Percentiles rank a stretch among this genome's conserved stretches.
Conservation (phyloP, 2,888 invertebrate genomes). For the Drosophila anomelani region DNA sequence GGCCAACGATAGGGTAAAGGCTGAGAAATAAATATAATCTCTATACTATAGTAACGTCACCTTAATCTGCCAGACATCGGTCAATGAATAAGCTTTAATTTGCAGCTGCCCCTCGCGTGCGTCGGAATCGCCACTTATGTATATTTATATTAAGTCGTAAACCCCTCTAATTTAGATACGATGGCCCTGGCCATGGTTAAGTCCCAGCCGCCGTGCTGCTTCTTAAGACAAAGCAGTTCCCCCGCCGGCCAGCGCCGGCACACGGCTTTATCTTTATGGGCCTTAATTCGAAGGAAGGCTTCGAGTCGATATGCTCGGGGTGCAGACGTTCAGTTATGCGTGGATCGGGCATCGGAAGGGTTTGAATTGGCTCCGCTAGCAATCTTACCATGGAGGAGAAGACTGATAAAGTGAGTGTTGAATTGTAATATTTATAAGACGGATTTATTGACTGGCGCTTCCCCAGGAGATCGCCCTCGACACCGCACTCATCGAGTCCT, state of each 20-base stretch:
- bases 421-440: conserved; percentile 1
- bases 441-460: conserved; percentile 4
- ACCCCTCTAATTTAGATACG: conserved; percentile 36
- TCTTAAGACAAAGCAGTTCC: conserved; percentile 36
- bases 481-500: conserved; percentile 15
- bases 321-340: conserved; percentile 40
- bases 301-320: conserved; percentile 40
- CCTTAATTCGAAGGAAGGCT: conserved; percentile 30
- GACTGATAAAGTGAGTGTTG: conserved; percentile 38
- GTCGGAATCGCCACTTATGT: conserved; percentile 37
- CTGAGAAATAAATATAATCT: conserved; percentile 32
- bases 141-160: conserved; percentile 38
- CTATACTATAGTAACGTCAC: conserved; percentile 29
- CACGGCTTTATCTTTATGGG: conserved; percentile 36
- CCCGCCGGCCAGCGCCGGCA: conserved; percentile 8
- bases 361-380: conserved; percentile 19
- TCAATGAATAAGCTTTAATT: conserved; percentile 41
- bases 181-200: conserved; percentile 24
- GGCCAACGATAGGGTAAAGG: conserved; percentile 6
- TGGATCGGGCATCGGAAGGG: conserved; percentile 31
- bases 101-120: conserved; percentile 33
- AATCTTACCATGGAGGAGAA: conserved; percentile 31
- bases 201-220: conserved; percentile 33
- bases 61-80: conserved; percentile 37
- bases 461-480: conserved; percentile 21